Evolutionary conservation across 2,113 vertebrate species (phyloP), one percentile per base, ranked within the genome.

Genomic region (Lycaon pictus): DNA sequence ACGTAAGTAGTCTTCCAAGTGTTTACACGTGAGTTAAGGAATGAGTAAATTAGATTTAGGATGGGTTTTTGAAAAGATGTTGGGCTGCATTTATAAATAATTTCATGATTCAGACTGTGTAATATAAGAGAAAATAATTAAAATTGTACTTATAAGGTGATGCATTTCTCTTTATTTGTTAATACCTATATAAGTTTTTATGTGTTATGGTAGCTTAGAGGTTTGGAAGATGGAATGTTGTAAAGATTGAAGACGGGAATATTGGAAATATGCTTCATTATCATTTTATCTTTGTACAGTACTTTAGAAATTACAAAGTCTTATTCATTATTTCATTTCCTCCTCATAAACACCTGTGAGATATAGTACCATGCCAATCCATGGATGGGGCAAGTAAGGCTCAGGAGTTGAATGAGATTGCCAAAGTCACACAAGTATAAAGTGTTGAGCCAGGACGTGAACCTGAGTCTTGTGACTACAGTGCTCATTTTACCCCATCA

Each of bases 151-250:
- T 80, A 81, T 27, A 89, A 72, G 51, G 51, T 80, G 51, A 19
- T 85, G 11, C 3, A 32, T 84, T 96, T 89, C 7, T 95, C 89
- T 93, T 56, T 51, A 79, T 88, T 60, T n/a, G 12, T 76, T 86
- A 56, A 58, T 35, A 81, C 27, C 67, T 79, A 72, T 25, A 35
- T 53, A 88, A 58, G 29, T 93, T 95, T 80, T 80, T 88, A 71
- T 62, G 27, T 87, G 32, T 71, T 77, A 15, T n/a, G 43, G 32
- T 79, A 62, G 60, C 25, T 48, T 83, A 92, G 83, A 83, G 83
- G 37, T 83, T 93, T 93, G 13, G 76, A 81, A 43, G 60, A 35
- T 43, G 9, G 29, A 65, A 7, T 60, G 12, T 96, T 77, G 51
- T 69, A 60, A 86, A 60, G 60, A n/a, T 35, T 37, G 29, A 88